These are phyloP conservation scores for Drosophila subobscura DNA, from an alignment of 1,140 invertebrate genomes.

Conservation along the genomic window DNA sequence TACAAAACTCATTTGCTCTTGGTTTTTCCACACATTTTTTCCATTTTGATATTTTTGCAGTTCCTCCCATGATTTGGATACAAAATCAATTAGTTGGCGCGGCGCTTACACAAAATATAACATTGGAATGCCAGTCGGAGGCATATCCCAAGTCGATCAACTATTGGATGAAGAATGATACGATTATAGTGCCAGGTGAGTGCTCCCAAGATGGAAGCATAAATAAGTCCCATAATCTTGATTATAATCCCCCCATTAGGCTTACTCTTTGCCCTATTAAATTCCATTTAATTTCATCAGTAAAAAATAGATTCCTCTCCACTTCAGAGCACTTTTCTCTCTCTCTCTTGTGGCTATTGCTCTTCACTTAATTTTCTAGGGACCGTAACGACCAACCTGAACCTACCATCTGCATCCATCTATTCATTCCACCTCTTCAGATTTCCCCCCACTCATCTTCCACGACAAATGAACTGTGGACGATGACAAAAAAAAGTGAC, in stretches of 20 bases:
- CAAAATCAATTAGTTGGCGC: slow-evolving; percentile 93
- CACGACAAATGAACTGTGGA: slow-evolving; percentile 64
- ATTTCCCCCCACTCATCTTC: slow-evolving; percentile 62
- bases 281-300: slow-evolving; percentile 18
- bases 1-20: neutral
- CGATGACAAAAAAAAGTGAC: slow-evolving; percentile 42
- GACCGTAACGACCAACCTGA: slow-evolving; percentile 35
- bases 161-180: slow-evolving; percentile 92
- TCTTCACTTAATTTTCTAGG: slow-evolving; percentile 52
- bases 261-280: neutral
- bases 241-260: neutral
- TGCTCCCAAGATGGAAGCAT: slow-evolving; percentile 24
- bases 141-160: slow-evolving; percentile 94
- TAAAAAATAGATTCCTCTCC: neutral
- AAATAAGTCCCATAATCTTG: neutral
- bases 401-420: slow-evolving; percentile 14
- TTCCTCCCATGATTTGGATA: slow-evolving; percentile 93
- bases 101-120: slow-evolving; percentile 88
- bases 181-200: slow-evolving; percentile 92
- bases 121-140: slow-evolving; percentile 93
- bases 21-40: slow-evolving; percentile 16
- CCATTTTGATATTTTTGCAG: slow-evolving; percentile 84
- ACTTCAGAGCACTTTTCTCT: too few species aligned
- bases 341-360: neutral
- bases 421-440: slow-evolving; percentile 43